phyloP scores from a whole-genome alignment of 2,797 vertebrate genomes.

The Chaetodon trifasciatus region DNA sequence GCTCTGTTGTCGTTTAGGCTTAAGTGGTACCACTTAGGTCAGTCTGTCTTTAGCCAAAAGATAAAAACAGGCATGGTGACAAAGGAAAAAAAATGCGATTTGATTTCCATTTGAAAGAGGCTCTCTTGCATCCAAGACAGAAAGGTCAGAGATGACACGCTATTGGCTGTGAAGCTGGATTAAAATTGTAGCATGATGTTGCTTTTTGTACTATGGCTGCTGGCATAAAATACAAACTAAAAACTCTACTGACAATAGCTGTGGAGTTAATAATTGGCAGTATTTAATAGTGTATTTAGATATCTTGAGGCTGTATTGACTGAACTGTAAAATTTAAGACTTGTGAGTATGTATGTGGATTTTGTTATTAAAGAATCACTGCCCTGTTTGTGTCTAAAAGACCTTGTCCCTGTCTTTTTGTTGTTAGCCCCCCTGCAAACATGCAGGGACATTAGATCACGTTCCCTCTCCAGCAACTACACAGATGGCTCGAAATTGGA shows the following conservation, averaged over 20 bases:
- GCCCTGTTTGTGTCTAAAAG: not conserved
- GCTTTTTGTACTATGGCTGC: constrained; percentile 13
- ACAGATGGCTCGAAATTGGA: constrained; percentile 33
- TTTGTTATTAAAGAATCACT: not conserved
- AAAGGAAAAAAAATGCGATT: constrained; percentile 23
- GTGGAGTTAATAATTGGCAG: not conserved
- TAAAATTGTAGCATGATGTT: constrained; percentile 28
- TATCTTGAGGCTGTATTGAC: constrained; percentile 1
- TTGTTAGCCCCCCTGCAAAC: too few relatives aligned
- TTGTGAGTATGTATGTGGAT: not conserved
- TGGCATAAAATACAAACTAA: not conserved
- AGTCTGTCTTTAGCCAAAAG: constrained; percentile 15
- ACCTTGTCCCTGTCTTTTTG: constrained; percentile 14
- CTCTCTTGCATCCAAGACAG: constrained; percentile 36
- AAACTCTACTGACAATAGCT: constrained; percentile 1
- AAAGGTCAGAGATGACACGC: constrained; percentile 53
- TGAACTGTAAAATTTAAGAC: constrained; percentile 8
- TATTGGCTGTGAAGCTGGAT: constrained; percentile 38
- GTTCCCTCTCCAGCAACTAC: constrained; percentile 17
- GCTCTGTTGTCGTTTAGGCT: constrained; percentile 26
- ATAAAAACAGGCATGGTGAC: constrained; percentile 30
- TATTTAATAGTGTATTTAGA: not conserved
- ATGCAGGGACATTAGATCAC: constrained; percentile 5
- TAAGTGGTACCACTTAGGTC: constrained; percentile 32
- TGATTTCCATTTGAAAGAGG: constrained; percentile 62